A percentile compares a stretch with the other conserved stretches of the same genome.
Evolutionary conservation across 2,888 invertebrate species (phyloP).

Genomic region (Drepanosiphum platanoidis): DNA sequence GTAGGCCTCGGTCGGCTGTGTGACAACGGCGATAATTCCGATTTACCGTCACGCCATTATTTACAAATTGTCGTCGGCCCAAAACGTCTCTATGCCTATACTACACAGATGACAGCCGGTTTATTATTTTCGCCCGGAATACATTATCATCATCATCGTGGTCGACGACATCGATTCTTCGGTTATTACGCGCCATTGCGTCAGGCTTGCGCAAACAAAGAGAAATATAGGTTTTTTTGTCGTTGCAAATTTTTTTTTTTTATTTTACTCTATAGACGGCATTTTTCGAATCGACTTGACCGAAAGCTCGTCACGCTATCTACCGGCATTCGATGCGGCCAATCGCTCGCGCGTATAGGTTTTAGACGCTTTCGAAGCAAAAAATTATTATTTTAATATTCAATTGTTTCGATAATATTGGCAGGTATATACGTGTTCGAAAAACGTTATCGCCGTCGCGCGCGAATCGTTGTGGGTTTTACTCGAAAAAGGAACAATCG

Average conservation of each 20-base stretch:
- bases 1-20: no score
- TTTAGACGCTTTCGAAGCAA: no score
- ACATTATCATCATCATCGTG: background rate
- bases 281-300: background rate
- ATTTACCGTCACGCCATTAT: slow-evolving; percentile 8
- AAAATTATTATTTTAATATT: no score
- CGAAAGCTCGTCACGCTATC: background rate
- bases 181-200: background rate
- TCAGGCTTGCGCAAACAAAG: background rate
- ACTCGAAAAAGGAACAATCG: no score
- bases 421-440: no score
- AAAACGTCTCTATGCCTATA: background rate
- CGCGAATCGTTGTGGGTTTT: no score
- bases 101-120: background rate
- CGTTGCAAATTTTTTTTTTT: background rate
- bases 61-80: background rate
- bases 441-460: no score
- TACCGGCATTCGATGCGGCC: no score
- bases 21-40: background rate
- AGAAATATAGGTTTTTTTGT: background rate
- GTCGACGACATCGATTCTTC: background rate
- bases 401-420: no score
- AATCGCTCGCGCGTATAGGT: no score
- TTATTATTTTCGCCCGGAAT: background rate
- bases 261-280: background rate